Evolutionary conservation across 2,797 vertebrate genomes (phyloP).

Genomic region (Pipistrellus nathusii): DNA sequence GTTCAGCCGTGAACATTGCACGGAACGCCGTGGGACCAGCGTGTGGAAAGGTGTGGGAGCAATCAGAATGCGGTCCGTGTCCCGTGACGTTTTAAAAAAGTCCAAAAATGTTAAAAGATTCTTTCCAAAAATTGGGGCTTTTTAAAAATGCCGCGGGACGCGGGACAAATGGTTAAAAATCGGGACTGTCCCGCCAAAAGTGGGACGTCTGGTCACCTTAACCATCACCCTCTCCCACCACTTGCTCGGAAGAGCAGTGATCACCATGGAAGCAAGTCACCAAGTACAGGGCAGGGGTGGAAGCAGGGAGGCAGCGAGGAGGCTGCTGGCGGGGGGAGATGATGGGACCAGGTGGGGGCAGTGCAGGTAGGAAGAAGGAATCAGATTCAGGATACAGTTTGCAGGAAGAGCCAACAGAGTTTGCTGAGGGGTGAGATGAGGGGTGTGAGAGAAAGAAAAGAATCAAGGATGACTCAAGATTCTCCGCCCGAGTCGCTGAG

Average conservation of each 20-base stretch:
- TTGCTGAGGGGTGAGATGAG: background rate
- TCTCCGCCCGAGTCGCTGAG: background rate
- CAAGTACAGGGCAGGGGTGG: background rate
- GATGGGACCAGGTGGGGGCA: background rate
- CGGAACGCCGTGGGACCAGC: fast-evolving
- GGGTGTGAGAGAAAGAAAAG: background rate
- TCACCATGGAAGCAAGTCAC: background rate
- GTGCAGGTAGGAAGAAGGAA: background rate
- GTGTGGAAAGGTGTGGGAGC: background rate
- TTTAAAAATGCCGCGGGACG: too few relatives aligned
- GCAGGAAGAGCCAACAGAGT: background rate
- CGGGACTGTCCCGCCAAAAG: too few relatives aligned
- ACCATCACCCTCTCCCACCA: background rate
- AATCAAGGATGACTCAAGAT: background rate
- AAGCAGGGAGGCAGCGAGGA: background rate
- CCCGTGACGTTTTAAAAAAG: too few relatives aligned
- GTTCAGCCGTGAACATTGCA: background rate
- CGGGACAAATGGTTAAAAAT: too few relatives aligned
- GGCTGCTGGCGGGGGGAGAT: background rate
- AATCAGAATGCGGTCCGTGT: background rate
- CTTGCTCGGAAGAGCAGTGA: background rate
- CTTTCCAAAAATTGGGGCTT: too few relatives aligned
- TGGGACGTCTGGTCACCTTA: too few relatives aligned
- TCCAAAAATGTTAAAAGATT: too few relatives aligned
- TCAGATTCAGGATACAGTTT: background rate